Conservation (phyloP, 2,888 invertebrate species). For the Meiosimyza platycephala region DNA sequence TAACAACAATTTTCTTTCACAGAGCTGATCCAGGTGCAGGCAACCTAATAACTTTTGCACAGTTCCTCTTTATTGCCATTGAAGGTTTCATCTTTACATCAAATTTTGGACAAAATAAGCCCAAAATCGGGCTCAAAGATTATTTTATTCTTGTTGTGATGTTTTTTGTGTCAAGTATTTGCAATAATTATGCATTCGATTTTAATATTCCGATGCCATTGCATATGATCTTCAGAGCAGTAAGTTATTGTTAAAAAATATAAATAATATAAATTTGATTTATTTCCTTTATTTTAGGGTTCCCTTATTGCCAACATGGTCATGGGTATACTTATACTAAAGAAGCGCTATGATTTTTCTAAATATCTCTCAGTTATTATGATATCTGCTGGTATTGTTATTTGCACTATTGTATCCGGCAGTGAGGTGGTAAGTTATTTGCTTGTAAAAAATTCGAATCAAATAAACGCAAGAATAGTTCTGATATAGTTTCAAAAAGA, state of each 20-base stretch:
- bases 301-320: conserved; percentile 97
- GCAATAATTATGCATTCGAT: conserved; percentile 94
- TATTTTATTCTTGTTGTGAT: conserved; percentile 86
- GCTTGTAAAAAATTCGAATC: neutral
- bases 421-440: conserved; percentile 70
- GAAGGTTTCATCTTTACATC: conserved; percentile 89
- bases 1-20: conserved; percentile 47
- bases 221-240: conserved; percentile 98
- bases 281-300: conserved; percentile 68
- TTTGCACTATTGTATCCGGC: conserved; percentile 90
- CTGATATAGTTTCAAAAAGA: neutral
- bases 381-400: conserved; percentile 91
- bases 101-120: conserved; percentile 83
- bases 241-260: conserved; percentile 66
- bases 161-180: conserved; percentile 92
- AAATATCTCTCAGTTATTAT: conserved; percentile 93
- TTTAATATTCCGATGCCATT: conserved; percentile 98
- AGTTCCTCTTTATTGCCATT: conserved; percentile 90
- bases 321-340: conserved; percentile 90
- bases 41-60: conserved; percentile 94
- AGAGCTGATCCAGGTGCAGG: conserved; percentile 93
- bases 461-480: neutral
- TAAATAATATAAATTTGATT: neutral
- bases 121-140: conserved; percentile 80
- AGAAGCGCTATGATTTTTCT: conserved; percentile 81